Evolutionary conservation across 2,113 vertebrate genomes (phyloP).

Genomic region (Megaceryle maxima): DNA sequence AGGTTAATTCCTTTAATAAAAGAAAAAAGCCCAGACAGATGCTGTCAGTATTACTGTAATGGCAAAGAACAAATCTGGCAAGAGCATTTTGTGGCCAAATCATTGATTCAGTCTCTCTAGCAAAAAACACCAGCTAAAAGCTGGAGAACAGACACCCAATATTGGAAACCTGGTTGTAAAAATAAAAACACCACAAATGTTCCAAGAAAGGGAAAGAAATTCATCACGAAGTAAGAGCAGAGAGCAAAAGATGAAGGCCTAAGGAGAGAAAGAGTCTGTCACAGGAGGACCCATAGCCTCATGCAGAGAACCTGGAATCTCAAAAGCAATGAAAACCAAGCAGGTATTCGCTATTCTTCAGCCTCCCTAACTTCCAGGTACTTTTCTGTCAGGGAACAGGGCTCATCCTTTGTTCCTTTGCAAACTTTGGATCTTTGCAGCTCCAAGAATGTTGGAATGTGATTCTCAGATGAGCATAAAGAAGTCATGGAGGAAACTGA

Average conservation of each 20-base stretch:
- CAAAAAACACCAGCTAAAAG: neutral
- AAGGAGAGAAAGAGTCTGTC: neutral
- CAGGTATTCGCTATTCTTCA: neutral
- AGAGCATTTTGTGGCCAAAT: neutral
- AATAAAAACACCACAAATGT: neutral
- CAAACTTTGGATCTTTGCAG: neutral
- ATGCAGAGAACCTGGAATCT: neutral
- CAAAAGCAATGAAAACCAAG: accelerated
- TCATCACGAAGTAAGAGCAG: neutral
- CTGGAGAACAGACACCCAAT: neutral
- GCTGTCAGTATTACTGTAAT: neutral
- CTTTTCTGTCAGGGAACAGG: neutral
- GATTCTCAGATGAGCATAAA: neutral
- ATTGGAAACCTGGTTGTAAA: neutral
- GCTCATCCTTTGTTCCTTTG: neutral
- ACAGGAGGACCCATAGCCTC: neutral
- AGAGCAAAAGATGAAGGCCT: neutral
- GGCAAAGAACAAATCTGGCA: neutral
- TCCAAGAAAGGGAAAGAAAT: neutral
- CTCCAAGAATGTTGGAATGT: neutral
- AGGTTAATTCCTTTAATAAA: neutral
- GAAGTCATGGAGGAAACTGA: neutral
- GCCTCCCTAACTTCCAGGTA: neutral
- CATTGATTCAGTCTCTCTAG: neutral
- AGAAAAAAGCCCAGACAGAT: neutral